Base-by-base conservation (phyloP, 1,140 invertebrate genomes). In the Gryllus bimaculatus region DNA sequence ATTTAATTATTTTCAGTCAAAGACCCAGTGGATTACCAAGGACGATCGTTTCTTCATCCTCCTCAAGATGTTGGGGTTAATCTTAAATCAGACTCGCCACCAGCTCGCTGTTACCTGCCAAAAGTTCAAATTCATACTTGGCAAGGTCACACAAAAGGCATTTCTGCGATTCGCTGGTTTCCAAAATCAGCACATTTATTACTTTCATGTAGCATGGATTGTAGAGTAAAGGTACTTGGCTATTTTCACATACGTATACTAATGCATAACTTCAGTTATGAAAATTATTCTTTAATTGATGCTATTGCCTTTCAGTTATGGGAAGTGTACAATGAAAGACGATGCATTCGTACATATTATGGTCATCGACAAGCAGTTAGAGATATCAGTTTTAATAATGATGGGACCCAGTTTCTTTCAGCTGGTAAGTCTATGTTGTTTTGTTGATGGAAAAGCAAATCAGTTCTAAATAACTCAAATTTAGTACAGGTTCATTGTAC, bases 41-140 rank as follows among this genome's bases (percentile, higher is more conserved):
- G 97, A 20, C 87, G 98, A 78, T 97, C 96, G 8, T 99, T 97
- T 86, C 87, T 99, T 73, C 95, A 97, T 84, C 90, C 94, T 10
- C 98, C 98, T 10, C 95, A 97, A 84, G 96, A 98, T 88, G 93
- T 98, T 82, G 98, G 96, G 15, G 95, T 99, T 8, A 98, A 98
- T 87, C 89, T 99, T 10, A 92, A 92, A 74, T 94, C 94, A n/a
- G 95, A 97, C 81, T 91, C 92, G 15, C 94, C 95, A 39, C 98
- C 98, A 0, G 94, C 96, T 77, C 95, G 95, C 84, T 99, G 98
- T 87, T 99, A 99, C 85, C 88, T 99, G 80, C 98, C 98, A 39
- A 99, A 99, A 88, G 92, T 96, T 73, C 94, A 97, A 82, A 94
- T 99, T 80, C 95, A 98, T 85, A 97, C 96, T 0, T 99, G 97